Evolutionary conservation across 2,888 invertebrate genomes (phyloP).

Genomic region (Rhimphoctona megacephalus): DNA sequence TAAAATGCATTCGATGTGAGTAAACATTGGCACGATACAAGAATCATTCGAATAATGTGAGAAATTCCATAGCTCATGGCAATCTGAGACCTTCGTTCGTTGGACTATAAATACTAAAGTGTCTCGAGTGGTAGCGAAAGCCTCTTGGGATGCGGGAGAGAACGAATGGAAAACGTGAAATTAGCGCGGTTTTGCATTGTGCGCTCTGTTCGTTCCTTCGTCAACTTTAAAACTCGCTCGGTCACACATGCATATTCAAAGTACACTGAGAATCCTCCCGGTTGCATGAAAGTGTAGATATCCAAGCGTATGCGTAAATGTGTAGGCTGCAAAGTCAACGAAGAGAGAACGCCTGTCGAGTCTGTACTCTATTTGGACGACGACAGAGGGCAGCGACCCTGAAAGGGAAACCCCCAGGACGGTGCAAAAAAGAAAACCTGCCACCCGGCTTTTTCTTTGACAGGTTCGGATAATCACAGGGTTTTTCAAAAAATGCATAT

Average conservation of each 20-base stretch:
- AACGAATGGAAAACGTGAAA: conserved; percentile 52
- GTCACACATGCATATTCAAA: conserved; percentile 25
- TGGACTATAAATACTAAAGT: conserved; percentile 61
- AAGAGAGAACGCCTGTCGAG: conserved; percentile 49
- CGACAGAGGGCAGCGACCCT: conserved; percentile 67
- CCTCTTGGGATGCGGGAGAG: conserved; percentile 49
- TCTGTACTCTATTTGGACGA: conserved; percentile 38
- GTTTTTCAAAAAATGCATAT: background rate
- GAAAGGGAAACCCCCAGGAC: conserved; percentile 56
- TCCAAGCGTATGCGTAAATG: conserved; percentile 13
- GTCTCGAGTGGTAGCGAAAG: conserved; percentile 38
- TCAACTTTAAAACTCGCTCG: conserved; percentile 45
- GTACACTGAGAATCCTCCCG: conserved; percentile 12
- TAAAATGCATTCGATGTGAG: background rate
- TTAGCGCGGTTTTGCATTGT: conserved; percentile 58
- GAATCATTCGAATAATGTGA: conserved; percentile 25
- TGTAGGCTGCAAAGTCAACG: conserved; percentile 53
- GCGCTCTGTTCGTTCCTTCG: conserved; percentile 43
- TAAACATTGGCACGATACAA: conserved; percentile 17
- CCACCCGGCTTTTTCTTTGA: background rate
- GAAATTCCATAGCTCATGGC: background rate
- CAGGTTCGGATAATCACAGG: background rate
- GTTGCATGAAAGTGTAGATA: background rate
- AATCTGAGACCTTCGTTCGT: conserved; percentile 42
- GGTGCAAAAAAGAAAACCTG: conserved; percentile 28